Conservation (phyloP, 2,113 vertebrate species). For the Ariopsis seemanni region DNA sequence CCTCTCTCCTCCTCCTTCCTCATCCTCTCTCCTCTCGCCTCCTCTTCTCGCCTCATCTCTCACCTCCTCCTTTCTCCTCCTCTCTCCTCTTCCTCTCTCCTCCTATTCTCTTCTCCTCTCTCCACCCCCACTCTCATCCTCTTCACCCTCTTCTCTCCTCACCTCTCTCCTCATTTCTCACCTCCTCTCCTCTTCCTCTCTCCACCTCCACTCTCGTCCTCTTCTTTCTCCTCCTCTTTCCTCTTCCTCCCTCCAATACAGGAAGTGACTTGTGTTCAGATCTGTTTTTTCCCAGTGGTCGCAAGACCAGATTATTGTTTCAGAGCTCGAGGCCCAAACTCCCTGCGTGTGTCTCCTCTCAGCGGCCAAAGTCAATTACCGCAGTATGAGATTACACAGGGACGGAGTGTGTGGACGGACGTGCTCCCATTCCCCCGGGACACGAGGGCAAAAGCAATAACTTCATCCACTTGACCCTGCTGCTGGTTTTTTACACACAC, state of each 20-base stretch:
- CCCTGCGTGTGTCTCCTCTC: slow-evolving; percentile 19
- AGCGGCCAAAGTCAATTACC: slow-evolving; percentile 46
- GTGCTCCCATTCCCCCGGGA: slow-evolving; percentile 31
- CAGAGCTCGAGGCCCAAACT: slow-evolving; percentile 14
- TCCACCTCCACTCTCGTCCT: not conserved
- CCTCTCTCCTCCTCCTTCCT: fast-evolving
- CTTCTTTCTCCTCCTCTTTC: not conserved
- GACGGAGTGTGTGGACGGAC: slow-evolving; percentile 14
- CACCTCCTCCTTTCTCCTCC: not conserved
- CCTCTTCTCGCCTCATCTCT: too few relatives aligned
- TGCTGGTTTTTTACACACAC: slow-evolving; percentile 58
- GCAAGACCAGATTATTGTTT: slow-evolving; percentile 40
- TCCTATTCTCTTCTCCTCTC: fast-evolving
- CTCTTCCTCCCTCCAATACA: not conserved
- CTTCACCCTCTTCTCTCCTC: fast-evolving
- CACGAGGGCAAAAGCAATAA: slow-evolving; percentile 71
- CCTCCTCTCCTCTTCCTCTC: not conserved
- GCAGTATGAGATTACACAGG: slow-evolving; percentile 40
- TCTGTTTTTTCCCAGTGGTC: not conserved
- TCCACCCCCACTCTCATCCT: not conserved
- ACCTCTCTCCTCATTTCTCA: too few relatives aligned
- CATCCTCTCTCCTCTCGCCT: not conserved
- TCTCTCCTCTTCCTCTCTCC: too few relatives aligned
- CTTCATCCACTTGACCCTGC: slow-evolving; percentile 71
- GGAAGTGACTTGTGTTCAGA: not conserved